These are phyloP conservation scores for Lipotes vexillifer DNA, from an alignment of 2,113 vertebrate species.

Conservation along the genomic window DNA sequence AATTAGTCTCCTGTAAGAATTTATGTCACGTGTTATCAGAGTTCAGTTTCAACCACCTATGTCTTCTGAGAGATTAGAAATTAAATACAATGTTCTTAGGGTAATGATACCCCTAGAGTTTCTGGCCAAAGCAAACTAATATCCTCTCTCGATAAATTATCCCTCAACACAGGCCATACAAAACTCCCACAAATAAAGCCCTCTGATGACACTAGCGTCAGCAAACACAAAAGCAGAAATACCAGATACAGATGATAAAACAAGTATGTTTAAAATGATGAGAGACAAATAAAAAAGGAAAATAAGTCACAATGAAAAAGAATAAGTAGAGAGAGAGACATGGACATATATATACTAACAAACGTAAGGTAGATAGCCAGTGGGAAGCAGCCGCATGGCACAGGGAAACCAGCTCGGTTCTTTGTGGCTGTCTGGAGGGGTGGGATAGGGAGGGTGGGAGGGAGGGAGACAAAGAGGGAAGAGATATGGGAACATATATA, in stretches of 20 bases:
- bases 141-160: not conserved
- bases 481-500: no score
- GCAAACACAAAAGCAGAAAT: not conserved
- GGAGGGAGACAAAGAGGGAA: no score
- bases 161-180: not conserved
- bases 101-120: not conserved
- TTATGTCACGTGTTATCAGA: not conserved
- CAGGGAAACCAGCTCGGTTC: no score
- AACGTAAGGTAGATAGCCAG: no score
- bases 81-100: not conserved
- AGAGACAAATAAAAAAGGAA: not conserved
- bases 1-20: not conserved
- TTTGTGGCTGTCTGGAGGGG: no score
- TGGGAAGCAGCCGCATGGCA: no score
- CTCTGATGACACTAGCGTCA: not conserved
- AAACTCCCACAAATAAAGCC: not conserved
- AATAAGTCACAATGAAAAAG: not conserved
- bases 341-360: no score
- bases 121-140: not conserved
- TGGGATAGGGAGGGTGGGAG: no score
- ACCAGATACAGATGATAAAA: not conserved
- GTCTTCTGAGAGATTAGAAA: not conserved
- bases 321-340: no score
- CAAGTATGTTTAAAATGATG: not conserved
- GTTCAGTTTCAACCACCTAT: not conserved